Conservation (phyloP, 2,888 invertebrate species). For the Aspidiotus destructor region DNA sequence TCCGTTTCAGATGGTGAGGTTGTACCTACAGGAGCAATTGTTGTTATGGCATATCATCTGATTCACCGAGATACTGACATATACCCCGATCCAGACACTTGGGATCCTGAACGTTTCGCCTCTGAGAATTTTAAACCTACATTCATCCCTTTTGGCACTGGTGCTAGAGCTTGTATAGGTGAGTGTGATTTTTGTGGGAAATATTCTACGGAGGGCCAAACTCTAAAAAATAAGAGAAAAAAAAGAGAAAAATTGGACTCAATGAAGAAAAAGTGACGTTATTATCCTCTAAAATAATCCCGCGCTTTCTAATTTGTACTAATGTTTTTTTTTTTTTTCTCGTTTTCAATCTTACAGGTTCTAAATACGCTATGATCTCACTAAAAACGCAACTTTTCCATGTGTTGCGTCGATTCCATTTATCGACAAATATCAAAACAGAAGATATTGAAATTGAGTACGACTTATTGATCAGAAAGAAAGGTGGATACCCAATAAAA, state of each 20-base stretch:
- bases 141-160: neutral
- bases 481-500: conserved; percentile 17
- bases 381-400: conserved; percentile 19
- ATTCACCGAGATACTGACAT: neutral
- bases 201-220: too few species aligned
- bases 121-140: neutral
- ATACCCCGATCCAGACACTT: neutral
- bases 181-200: neutral
- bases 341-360: neutral
- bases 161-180: neutral
- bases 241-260: too few species aligned
- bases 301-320: too few species aligned
- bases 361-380: conserved; percentile 27
- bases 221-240: too few species aligned
- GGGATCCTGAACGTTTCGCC: neutral
- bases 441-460: conserved; percentile 8
- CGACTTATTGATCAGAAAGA: conserved; percentile 20
- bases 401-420: neutral
- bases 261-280: too few species aligned
- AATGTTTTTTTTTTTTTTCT: neutral
- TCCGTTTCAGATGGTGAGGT: neutral
- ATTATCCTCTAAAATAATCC: too few species aligned
- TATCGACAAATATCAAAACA: neutral
- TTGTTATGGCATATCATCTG: neutral
- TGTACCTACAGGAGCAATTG: neutral